Conservation (phyloP, 2,888 invertebrate genomes). For the Taenaris catops region DNA sequence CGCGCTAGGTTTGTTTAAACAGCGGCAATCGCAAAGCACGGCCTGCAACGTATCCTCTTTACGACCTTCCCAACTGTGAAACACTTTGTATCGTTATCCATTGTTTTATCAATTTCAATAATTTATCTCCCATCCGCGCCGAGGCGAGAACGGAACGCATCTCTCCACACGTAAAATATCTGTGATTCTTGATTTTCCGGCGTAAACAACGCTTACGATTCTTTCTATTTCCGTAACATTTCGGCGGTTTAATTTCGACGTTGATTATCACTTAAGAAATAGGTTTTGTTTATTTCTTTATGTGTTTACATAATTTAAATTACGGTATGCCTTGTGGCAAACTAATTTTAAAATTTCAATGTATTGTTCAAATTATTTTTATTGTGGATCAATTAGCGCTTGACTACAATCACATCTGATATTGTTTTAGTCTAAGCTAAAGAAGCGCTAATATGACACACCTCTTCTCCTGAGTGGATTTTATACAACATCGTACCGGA, state of each 20-base stretch:
- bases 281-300: slow-evolving; percentile 14
- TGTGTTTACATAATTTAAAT: slow-evolving; percentile 3
- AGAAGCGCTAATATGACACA: too few relatives aligned
- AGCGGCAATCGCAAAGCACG: slow-evolving; percentile 67
- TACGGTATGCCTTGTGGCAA: too few relatives aligned
- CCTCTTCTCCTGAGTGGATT: too few relatives aligned
- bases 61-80: slow-evolving; percentile 71
- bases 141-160: slow-evolving; percentile 60
- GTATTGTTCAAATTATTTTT: too few relatives aligned
- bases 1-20: slow-evolving; percentile 63
- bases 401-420: too few relatives aligned
- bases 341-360: too few relatives aligned
- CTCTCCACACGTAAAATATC: slow-evolving; percentile 51
- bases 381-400: too few relatives aligned
- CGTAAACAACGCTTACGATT: slow-evolving; percentile 36
- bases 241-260: slow-evolving; percentile 24
- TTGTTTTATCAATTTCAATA: slow-evolving; percentile 78
- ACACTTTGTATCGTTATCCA: slow-evolving; percentile 65
- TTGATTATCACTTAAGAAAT: slow-evolving; percentile 21
- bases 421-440: too few relatives aligned
- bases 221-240: slow-evolving; percentile 29
- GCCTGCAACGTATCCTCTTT: slow-evolving; percentile 71
- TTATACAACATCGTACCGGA: too few relatives aligned
- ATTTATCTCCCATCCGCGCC: slow-evolving; percentile 55
- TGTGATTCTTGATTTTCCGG: slow-evolving; percentile 53